Conservation (phyloP, 2,888 invertebrate species). For the Harpagoxenus sublaevis region DNA sequence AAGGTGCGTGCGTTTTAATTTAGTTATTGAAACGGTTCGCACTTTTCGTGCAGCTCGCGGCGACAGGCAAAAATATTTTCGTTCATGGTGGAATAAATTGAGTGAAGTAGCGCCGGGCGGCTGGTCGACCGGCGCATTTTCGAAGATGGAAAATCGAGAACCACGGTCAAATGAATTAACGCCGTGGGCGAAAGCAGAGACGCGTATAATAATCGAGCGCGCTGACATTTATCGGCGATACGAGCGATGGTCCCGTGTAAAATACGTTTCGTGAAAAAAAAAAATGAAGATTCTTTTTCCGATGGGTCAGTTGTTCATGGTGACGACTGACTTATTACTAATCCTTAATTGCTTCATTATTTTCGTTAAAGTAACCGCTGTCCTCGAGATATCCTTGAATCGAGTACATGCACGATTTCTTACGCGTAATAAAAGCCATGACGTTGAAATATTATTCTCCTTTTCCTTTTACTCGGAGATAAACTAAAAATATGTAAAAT, state of each 20-base stretch:
- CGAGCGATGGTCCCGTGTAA: background rate
- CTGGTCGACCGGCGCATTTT: conserved; percentile 28
- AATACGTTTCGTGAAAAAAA: background rate
- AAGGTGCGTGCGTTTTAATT: conserved; percentile 19
- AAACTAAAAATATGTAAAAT: conserved; percentile 26
- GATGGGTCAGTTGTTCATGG: background rate
- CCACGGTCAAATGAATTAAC: conserved; percentile 52
- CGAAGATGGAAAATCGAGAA: conserved; percentile 41
- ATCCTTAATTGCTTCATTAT: conserved; percentile 45
- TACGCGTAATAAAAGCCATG: background rate
- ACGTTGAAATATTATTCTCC: conserved; percentile 22
- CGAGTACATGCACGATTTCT: background rate
- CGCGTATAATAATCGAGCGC: conserved; percentile 58
- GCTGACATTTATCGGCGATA: conserved; percentile 55
- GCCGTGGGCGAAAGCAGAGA: conserved; percentile 9
- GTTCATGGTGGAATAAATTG: conserved; percentile 28
- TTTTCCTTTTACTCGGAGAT: background rate
- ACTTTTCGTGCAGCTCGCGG: conserved; percentile 29
- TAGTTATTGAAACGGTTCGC: conserved; percentile 29
- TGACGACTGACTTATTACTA: conserved; percentile 35
- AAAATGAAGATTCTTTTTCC: background rate
- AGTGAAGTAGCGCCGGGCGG: background rate
- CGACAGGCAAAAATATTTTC: conserved; percentile 54
- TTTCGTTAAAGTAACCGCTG: conserved; percentile 14
- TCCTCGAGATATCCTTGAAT: conserved; percentile 17